Conservation (phyloP, 2,113 vertebrate genomes). For the Crypturellus undulatus region DNA sequence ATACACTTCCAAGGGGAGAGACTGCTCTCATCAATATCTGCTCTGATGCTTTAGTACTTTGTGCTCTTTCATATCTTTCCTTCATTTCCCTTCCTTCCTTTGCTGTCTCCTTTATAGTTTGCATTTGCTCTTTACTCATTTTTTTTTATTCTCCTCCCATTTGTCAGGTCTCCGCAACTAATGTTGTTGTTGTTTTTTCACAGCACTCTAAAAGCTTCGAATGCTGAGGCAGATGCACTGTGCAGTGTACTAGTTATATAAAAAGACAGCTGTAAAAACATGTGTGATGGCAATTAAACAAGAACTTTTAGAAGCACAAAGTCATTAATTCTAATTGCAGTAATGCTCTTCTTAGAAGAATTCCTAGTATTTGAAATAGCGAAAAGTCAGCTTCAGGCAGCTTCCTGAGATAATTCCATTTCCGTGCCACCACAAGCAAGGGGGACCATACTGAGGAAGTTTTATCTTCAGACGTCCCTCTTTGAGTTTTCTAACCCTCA, state of each 20-base stretch:
- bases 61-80: background rate
- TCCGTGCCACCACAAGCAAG: background rate
- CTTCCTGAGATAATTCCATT: background rate
- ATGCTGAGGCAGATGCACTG: slow-evolving; percentile 6
- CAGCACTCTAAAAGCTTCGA: slow-evolving; percentile 16
- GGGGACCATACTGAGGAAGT: background rate
- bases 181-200: slow-evolving; percentile 22
- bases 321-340: slow-evolving; percentile 49
- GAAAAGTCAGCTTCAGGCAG: background rate
- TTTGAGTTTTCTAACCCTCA: background rate
- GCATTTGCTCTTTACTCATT: background rate
- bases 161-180: slow-evolving; percentile 3
- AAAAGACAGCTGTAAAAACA: slow-evolving; percentile 77
- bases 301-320: slow-evolving; percentile 43
- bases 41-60: background rate
- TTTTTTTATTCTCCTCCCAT: background rate
- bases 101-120: background rate
- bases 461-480: background rate
- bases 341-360: slow-evolving; percentile 36
- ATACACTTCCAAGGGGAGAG: background rate
- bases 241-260: slow-evolving; percentile 33
- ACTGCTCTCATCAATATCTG: background rate
- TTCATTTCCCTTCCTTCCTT: background rate
- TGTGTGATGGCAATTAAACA: slow-evolving; percentile 44
- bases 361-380: slow-evolving; percentile 11